Conservation (phyloP, 2,888 invertebrate species). For the Brenthis daphne region DNA sequence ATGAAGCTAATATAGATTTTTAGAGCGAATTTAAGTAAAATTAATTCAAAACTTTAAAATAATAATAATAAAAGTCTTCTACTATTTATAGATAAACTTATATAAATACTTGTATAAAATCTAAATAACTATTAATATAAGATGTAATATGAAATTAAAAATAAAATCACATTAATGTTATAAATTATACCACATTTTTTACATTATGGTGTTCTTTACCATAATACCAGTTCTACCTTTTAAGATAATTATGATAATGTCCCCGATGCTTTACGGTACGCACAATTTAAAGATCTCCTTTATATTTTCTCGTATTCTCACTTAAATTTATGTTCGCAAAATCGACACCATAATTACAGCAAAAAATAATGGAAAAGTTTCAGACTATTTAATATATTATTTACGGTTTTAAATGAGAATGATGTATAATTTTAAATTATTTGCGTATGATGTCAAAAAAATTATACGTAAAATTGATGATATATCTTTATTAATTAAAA, state of each 20-base stretch:
- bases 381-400: neutral
- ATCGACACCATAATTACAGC: slow-evolving; percentile 17
- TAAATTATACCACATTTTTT: slow-evolving; percentile 18
- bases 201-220: slow-evolving; percentile 27
- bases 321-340: slow-evolving; percentile 17
- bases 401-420: no score
- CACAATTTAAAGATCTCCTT: slow-evolving; percentile 28
- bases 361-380: slow-evolving; percentile 10
- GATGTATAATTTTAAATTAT: no score
- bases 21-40: no score
- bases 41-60: no score
- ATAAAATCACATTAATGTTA: neutral
- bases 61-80: no score
- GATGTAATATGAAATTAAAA: neutral
- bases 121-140: neutral
- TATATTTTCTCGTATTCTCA: slow-evolving; percentile 22
- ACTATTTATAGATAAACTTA: no score
- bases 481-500: no score
- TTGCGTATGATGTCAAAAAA: no score
- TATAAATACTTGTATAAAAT: neutral
- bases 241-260: slow-evolving; percentile 37
- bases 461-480: no score
- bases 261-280: slow-evolving; percentile 28
- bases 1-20: no score
- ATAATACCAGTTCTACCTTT: slow-evolving; percentile 37